Evolutionary conservation across 2,888 invertebrate species (phyloP), one percentile per base, ranked within the genome.

Genomic region (Morpho achilles): DNA sequence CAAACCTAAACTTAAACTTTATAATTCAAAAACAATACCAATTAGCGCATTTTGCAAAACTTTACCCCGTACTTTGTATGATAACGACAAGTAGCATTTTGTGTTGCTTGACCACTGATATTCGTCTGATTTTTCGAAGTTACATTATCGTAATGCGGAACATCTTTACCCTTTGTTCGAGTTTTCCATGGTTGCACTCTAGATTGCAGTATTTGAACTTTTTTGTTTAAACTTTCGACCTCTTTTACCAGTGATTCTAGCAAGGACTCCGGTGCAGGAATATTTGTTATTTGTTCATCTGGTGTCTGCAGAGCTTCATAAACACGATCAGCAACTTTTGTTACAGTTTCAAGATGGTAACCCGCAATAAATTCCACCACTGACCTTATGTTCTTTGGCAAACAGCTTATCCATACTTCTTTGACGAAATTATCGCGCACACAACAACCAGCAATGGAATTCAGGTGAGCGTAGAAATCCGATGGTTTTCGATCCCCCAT

Each of bases 341-440:
- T 42, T 10, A 41, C 46, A 10, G 10, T 46, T 10, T 51, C 50
- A n/a, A 53, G n/a, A 7, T 32, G 7, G 41, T 47, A 40, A 8
- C 41, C 40, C 47, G 16, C 39, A 22, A 56, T 16, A 9, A 42
- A 56, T 3, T 50, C 41, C 1, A 56, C 23, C 5, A 56, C 46
- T n/a, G 56, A 39, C n/a, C 51, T 23, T 32, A 51, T 47, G 32
- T 56, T 51, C 32, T 23, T 47, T 7, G 56, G 56, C 42, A 51
- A 46, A 10, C 46, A 51, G 1, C 40, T 16, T 2, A 56, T 43
- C 56, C 47, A 51, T 9, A 56, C 47, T 47, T 41, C 47, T 47
- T 51, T 10, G 8, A 56, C 10, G 32, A 56, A 41, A 5, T 47
- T 41, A 23, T 47, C 51, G 4, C 50, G 46, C 8, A 47, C 45